Evolutionary conservation across 2,888 invertebrate genomes (phyloP), one percentile per base, ranked within the genome.

Genomic region (Alloscopus bannaensis): DNA sequence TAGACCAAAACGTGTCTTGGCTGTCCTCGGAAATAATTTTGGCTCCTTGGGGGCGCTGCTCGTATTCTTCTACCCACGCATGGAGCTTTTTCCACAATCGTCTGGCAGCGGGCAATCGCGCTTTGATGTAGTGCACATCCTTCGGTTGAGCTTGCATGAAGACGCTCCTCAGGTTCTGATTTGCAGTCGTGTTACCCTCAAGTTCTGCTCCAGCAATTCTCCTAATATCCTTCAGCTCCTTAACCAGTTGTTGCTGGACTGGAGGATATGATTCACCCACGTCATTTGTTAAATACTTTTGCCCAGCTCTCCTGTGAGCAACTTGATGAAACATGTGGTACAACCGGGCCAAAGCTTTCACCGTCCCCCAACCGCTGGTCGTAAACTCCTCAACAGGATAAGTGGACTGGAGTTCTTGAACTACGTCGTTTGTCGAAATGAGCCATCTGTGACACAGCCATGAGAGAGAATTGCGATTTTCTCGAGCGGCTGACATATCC

Each of bases 361-460:
- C 29, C 13, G 29, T 45, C 16, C 69, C 64, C 20, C 31, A 45
- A 24, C 45, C 64, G 24, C 59, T 66, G n/a, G 40, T 16, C 20
- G 66, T 59, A 18, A n/a, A 28, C 42, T 31, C 29, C 13, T 64
- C 69, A 45, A 76, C 29, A n/a, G 78, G 65, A 55, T 65, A 59
- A 0, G 70, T 64, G 1, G 65, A 57, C 20, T 64, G 70, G 3
- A 78, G 65, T 22, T 78, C 78, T 59, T 66, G 71, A 1, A 78
- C 68, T 8, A 78, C 71, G n/a, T 78, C 78, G 42, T 71, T 71
- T 24, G 78, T 78, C 13, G 64, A 71, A 50, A 78, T 71, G 3
- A 78, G 20, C 70, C 71, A 78, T 59, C 29, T 71, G 55, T 78
- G 78, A 26, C 78, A 70, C 6, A 71, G 59, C 78, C 78, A 78